phyloP scores from a whole-genome alignment of 2,113 vertebrate genomes.

The Sphaerodactylus townsendi region DNA sequence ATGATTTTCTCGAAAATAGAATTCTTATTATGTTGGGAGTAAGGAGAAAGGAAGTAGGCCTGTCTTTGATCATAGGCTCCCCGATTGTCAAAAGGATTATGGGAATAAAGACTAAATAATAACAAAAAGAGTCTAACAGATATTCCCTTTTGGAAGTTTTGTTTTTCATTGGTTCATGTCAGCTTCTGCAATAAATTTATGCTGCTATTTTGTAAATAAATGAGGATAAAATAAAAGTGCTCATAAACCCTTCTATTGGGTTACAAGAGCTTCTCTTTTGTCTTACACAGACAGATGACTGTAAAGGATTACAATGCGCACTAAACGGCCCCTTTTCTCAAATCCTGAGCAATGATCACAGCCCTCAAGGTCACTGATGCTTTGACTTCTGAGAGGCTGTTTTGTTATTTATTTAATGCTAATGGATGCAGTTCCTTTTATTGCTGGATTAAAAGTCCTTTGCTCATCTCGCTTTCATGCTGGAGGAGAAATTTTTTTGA shows the following conservation, averaged over 20 bases:
- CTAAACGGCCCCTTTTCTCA: slow-evolving; percentile 17
- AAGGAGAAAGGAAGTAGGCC: slow-evolving; percentile 27
- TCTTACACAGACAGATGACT: neutral
- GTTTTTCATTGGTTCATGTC: slow-evolving; percentile 44
- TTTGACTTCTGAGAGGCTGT: slow-evolving; percentile 42
- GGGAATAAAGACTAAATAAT: slow-evolving; percentile 42
- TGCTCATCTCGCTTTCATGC: slow-evolving; percentile 35
- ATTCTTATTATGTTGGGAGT: slow-evolving; percentile 43
- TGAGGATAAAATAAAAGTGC: slow-evolving; percentile 42
- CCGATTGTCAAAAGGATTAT: slow-evolving; percentile 62
- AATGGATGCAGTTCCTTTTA: slow-evolving; percentile 34
- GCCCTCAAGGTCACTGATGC: slow-evolving; percentile 1
- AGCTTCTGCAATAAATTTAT: slow-evolving; percentile 56
- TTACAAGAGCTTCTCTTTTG: slow-evolving; percentile 30
- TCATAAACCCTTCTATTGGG: neutral
- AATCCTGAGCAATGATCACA: slow-evolving; percentile 15
- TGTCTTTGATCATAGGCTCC: slow-evolving; percentile 65
- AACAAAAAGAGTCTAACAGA: slow-evolving; percentile 60
- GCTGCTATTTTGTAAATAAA: slow-evolving; percentile 64
- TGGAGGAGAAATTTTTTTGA: slow-evolving; percentile 22
- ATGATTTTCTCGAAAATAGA: slow-evolving; percentile 48
- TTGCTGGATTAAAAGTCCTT: slow-evolving; percentile 39
- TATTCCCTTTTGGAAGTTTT: slow-evolving; percentile 61
- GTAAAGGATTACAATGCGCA: slow-evolving; percentile 3
- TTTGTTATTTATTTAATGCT: slow-evolving; percentile 27